phyloP scores from a whole-genome alignment of 2,113 vertebrate species.

The Podarcis cretensis region DNA sequence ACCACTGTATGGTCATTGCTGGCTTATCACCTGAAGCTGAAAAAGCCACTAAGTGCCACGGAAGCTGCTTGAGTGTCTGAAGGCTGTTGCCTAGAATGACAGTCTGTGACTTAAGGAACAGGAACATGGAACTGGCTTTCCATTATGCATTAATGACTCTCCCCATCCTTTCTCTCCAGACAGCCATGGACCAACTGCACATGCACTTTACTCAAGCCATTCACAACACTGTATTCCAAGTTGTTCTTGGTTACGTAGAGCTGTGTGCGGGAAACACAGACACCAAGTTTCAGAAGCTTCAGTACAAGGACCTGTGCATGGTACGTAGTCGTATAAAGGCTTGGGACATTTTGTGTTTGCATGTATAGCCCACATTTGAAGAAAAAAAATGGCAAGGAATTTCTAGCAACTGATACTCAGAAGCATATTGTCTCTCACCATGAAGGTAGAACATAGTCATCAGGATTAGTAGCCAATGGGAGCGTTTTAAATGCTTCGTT shows the following conservation, averaged over 20 bases:
- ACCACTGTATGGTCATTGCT: no score
- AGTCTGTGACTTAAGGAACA: background rate
- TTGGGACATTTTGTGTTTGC: background rate
- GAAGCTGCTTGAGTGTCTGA: no score
- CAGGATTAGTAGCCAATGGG: no score
- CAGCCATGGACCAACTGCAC: slow-evolving; percentile 98
- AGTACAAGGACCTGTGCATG: slow-evolving; percentile 97
- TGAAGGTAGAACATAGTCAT: no score
- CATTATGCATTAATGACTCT: background rate
- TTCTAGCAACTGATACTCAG: no score
- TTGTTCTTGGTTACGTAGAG: slow-evolving; percentile 98
- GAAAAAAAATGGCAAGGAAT: no score
- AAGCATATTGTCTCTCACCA: no score
- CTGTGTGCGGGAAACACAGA: slow-evolving; percentile 96
- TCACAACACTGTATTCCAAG: slow-evolving; percentile 98
- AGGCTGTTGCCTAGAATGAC: background rate
- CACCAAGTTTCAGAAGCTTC: slow-evolving; percentile 99
- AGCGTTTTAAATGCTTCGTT: no score
- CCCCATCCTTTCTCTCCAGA: slow-evolving; percentile 76
- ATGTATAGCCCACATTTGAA: background rate
- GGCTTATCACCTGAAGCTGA: no score
- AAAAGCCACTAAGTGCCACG: no score
- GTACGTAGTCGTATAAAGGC: slow-evolving; percentile 72
- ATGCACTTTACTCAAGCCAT: slow-evolving; percentile 99
- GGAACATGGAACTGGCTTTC: background rate